Evolutionary conservation across 2,797 vertebrate genomes (phyloP).

Genomic region (Parauchenoglanis ngamensis): DNA sequence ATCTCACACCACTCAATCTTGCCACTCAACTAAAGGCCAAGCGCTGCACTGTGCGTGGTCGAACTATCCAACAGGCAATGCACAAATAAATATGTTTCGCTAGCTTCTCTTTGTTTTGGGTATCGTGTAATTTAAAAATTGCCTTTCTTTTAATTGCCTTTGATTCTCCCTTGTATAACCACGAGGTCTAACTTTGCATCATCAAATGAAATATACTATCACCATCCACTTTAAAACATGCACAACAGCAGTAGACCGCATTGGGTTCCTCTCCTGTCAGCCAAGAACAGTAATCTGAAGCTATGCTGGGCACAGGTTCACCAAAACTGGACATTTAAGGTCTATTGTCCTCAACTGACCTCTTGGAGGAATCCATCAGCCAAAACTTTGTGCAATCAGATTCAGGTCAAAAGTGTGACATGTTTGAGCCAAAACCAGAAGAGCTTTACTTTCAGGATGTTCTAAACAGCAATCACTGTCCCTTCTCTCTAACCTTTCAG

Average conservation of each 20-base stretch:
- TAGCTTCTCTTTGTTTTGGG: too few relatives aligned
- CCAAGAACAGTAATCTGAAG: neutral
- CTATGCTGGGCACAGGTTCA: neutral
- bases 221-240: neutral
- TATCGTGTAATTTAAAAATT: too few relatives aligned
- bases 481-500: constrained; percentile 44
- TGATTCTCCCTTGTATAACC: too few relatives aligned
- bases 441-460: constrained; percentile 14
- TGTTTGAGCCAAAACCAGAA: constrained; percentile 16
- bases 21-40: too few relatives aligned
- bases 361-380: neutral
- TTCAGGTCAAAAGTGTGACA: constrained; percentile 30
- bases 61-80: too few relatives aligned
- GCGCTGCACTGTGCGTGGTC: too few relatives aligned
- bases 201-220: neutral
- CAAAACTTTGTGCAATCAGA: constrained; percentile 20
- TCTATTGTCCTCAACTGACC: neutral
- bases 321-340: constrained; percentile 9
- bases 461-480: constrained; percentile 26
- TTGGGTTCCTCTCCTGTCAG: too few relatives aligned
- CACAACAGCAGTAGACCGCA: neutral
- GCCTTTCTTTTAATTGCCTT: too few relatives aligned
- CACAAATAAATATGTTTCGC: too few relatives aligned
- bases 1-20: too few relatives aligned
- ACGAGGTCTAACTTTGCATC: neutral